A percentile compares a stretch with the other conserved stretches of the same genome.
These are phyloP conservation scores for Fragum whitleyi DNA, from an alignment of 2,888 invertebrate species.

Conservation along the genomic window DNA sequence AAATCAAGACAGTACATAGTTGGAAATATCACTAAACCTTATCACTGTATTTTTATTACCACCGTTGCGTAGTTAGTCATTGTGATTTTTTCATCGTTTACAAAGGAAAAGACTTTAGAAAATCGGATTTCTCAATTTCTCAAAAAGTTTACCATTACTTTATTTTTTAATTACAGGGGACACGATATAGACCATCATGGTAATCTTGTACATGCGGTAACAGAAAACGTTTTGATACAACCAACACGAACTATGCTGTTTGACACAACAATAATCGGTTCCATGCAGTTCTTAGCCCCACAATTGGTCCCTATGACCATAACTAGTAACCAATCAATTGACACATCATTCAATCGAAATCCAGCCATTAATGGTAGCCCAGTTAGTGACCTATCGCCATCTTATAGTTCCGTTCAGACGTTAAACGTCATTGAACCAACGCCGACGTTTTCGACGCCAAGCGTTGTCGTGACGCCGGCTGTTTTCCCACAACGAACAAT, in stretches of 20 bases:
- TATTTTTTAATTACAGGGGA: constrained; percentile 8
- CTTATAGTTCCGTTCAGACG: neutral
- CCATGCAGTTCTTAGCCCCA: neutral
- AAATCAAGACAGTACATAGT: no score
- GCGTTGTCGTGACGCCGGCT: constrained; percentile 30
- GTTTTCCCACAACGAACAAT: neutral
- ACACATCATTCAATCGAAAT: neutral
- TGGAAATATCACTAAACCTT: no score
- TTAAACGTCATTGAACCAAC: neutral
- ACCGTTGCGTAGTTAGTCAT: no score
- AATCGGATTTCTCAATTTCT: no score
- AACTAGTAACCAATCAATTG: neutral
- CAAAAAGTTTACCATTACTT: no score
- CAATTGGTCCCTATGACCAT: neutral
- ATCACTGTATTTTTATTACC: no score
- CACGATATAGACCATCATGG: constrained; percentile 22
- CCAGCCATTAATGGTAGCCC: neutral
- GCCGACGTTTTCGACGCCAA: constrained; percentile 27
- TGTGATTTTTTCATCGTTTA: no score
- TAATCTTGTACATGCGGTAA: neutral
- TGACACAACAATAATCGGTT: neutral
- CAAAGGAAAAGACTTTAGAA: no score
- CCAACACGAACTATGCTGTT: constrained; percentile 1
- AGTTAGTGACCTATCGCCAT: constrained; percentile 3
- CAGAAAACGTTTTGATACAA: neutral